A percentile compares a stretch with the other conserved stretches of the same genome.
Conservation (phyloP, 2,113 vertebrate species). For the Pogona vitticeps region DNA sequence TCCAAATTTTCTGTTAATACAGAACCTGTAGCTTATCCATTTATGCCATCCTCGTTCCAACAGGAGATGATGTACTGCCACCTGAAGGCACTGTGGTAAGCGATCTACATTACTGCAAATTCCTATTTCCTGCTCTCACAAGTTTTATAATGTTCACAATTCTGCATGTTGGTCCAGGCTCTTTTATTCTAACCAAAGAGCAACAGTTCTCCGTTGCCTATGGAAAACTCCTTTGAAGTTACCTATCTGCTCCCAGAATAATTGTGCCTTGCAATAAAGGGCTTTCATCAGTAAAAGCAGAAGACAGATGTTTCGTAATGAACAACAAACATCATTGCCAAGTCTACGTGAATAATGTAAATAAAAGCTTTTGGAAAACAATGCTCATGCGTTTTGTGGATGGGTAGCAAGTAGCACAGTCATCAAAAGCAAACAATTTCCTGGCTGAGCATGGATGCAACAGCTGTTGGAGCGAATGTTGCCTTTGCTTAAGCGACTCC, state of each 20-base stretch:
- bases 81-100: not conserved
- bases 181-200: not conserved
- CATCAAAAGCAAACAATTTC: slow-evolving; percentile 55
- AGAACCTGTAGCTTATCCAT: not conserved
- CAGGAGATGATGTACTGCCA: not conserved
- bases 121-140: slow-evolving; percentile 7
- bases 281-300: slow-evolving; percentile 55
- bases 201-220: slow-evolving; percentile 14
- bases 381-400: slow-evolving; percentile 40
- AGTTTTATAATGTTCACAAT: not conserved
- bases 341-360: slow-evolving; percentile 51
- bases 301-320: slow-evolving; percentile 70
- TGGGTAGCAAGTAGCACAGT: not conserved
- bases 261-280: slow-evolving; percentile 37
- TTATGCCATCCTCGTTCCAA: not conserved
- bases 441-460: slow-evolving; percentile 38
- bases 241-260: slow-evolving; percentile 45
- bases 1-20: not conserved
- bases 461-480: slow-evolving; percentile 33
- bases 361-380: slow-evolving; percentile 58
- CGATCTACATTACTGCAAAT: not conserved
- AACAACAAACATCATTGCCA: slow-evolving; percentile 30
- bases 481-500: slow-evolving; percentile 29
- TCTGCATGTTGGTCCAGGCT: not conserved
- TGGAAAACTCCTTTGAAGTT: slow-evolving; percentile 26